Evolutionary conservation across 1,140 invertebrate genomes (phyloP), one percentile per base, ranked within the genome.

Genomic region (Drosophila fuyamai): DNA sequence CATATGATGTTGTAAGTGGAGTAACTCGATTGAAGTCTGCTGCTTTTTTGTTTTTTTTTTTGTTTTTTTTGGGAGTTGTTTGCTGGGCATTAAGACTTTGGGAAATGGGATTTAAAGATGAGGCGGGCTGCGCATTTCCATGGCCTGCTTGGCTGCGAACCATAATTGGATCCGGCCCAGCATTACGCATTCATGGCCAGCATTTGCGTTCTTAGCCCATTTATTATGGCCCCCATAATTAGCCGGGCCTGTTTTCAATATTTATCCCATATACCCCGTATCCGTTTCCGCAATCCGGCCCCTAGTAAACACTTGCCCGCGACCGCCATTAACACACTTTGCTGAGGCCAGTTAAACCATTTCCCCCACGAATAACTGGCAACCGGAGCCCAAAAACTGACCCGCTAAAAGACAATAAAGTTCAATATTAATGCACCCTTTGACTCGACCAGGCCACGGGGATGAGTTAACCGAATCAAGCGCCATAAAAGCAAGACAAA

Each of bases 341-440:
- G 65, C 67, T 48, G 67, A 57, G 63, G 50, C 65, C 67, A 70
- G 63, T 35, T 50, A 32, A 65, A 36, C 16, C 27, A 12, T 16
- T n/a, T 29, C 7, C 46, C 29, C 6, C 13, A 1, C 23, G 13
- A 48, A 48, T 48, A 14, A 32, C 36, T 18, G 51, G 50, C 51
- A 66, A 40, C 50, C 35, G 27, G 32, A 70, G 13, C 51, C 67
- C 65, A 9, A 23, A 54, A 68, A 79, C 80, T 84, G 81, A 76
- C 76, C 76, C 76, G 55, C 50, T 43, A 57, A 61, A 60, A 77
- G 68, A 85, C 81, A 85, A 88, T 89, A 88, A 88, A 89, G 79
- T 88, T 89, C 79, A 88, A 89, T 89, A 89, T 84, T 89, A 88
- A 89, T 88, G 79, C 83, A 89, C 79, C 84, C 83, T 88, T 88